phyloP scores from a whole-genome alignment of 2,888 invertebrate genomes.

The Drosophila phalerata region DNA sequence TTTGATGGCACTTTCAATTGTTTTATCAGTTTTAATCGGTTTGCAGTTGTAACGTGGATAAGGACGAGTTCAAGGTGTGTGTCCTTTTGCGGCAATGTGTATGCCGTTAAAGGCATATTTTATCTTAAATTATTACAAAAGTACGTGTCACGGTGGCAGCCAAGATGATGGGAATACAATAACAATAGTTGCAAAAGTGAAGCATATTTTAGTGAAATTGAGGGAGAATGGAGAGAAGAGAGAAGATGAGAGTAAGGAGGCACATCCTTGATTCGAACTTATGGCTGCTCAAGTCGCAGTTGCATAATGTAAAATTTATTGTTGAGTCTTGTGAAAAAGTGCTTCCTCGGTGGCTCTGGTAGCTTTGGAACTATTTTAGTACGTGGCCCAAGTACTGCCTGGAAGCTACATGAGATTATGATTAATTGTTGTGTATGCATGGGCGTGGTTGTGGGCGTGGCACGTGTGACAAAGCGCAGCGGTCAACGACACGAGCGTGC shows the following conservation, averaged over 20 bases:
- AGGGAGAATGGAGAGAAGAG: neutral
- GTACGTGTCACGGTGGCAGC: slow-evolving; percentile 55
- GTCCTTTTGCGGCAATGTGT: neutral
- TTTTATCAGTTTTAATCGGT: slow-evolving; percentile 19
- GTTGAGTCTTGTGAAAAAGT: slow-evolving; percentile 69
- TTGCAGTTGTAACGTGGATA: slow-evolving; percentile 8
- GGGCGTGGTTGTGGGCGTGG: slow-evolving; percentile 59
- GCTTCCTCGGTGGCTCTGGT: slow-evolving; percentile 30
- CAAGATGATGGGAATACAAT: slow-evolving; percentile 68
- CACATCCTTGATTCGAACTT: slow-evolving; percentile 68
- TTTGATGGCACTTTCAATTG: slow-evolving; percentile 13
- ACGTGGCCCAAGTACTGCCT: slow-evolving; percentile 69
- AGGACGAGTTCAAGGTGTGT: slow-evolving; percentile 13
- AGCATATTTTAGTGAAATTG: slow-evolving; percentile 62
- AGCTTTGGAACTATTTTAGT: slow-evolving; percentile 24
- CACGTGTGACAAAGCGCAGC: slow-evolving; percentile 73
- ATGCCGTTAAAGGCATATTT: slow-evolving; percentile 61
- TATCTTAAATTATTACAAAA: slow-evolving; percentile 68
- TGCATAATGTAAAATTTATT: slow-evolving; percentile 73
- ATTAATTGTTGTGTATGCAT: slow-evolving; percentile 67
- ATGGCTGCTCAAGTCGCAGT: slow-evolving; percentile 73
- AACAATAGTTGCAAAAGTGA: slow-evolving; percentile 57
- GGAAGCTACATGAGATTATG: slow-evolving; percentile 72
- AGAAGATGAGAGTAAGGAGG: neutral
- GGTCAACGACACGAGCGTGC: slow-evolving; percentile 67